Evolutionary conservation across 2,888 invertebrate species (phyloP).

Genomic region (Hedychridium roseum): DNA sequence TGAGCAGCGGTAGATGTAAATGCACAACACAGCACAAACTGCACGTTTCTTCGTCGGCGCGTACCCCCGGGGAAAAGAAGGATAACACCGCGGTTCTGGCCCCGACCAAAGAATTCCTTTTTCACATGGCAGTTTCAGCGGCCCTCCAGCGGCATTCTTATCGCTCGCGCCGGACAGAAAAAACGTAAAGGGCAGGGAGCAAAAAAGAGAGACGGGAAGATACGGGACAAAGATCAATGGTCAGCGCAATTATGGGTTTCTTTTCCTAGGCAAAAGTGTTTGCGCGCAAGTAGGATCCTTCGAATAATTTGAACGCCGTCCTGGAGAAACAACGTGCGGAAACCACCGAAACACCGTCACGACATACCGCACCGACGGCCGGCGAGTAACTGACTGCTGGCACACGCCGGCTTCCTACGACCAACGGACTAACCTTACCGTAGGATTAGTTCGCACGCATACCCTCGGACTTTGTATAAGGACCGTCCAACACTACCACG

Average conservation of each 20-base stretch:
- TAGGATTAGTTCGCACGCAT: constrained; percentile 14
- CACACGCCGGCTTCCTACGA: constrained; percentile 33
- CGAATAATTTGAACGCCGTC: constrained; percentile 14
- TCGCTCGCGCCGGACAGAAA: no score
- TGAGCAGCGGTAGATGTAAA: constrained; percentile 19
- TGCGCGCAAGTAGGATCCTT: constrained; percentile 4
- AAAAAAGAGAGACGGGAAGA: no score
- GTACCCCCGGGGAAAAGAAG: no score
- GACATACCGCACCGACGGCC: constrained; percentile 45
- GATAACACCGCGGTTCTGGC: no score
- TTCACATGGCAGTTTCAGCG: constrained; percentile 17
- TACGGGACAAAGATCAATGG: no score
- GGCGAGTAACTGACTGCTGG: constrained; percentile 52
- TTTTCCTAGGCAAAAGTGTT: not conserved
- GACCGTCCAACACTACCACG: no score
- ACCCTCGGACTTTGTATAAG: no score
- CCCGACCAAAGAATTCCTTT: no score
- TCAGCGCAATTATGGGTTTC: no score
- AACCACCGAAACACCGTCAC: constrained; percentile 7
- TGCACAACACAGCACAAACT: constrained; percentile 35
- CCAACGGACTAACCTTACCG: constrained; percentile 27
- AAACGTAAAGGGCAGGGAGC: no score
- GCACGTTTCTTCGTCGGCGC: no score
- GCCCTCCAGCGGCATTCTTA: constrained; percentile 20
- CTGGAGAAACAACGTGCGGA: constrained; percentile 12